phyloP scores from a whole-genome alignment of 2,113 vertebrate species.

The Anoplopoma fimbria region DNA sequence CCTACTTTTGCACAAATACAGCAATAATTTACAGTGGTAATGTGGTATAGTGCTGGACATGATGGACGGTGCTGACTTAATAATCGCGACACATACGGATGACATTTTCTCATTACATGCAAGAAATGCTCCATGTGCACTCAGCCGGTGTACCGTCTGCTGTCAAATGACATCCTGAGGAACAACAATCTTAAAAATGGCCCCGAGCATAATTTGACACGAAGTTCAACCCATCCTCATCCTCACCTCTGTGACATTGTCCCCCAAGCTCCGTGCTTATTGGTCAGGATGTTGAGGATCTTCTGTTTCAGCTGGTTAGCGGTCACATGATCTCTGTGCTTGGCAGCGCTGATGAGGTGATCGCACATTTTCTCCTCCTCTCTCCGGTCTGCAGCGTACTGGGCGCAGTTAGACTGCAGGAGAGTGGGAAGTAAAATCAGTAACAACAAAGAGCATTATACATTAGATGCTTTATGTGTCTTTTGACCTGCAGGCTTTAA shows the following conservation, averaged over 20 bases:
- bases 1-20: neutral
- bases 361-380: slow-evolving; percentile 99
- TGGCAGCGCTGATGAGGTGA: slow-evolving; percentile 98
- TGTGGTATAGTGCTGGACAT: neutral
- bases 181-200: slow-evolving; percentile 8
- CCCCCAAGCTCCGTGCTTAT: slow-evolving; percentile 99
- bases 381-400: slow-evolving; percentile 95
- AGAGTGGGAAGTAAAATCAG: neutral
- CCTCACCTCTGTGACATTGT: slow-evolving; percentile 93
- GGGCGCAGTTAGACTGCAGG: slow-evolving; percentile 94
- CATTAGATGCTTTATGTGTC: neutral
- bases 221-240: neutral
- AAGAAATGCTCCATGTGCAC: neutral
- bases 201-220: neutral
- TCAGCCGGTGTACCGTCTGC: neutral
- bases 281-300: slow-evolving; percentile 98
- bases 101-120: neutral
- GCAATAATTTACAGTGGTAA: neutral
- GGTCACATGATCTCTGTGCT: slow-evolving; percentile 97
- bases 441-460: neutral
- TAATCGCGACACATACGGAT: neutral
- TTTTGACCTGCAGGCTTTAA: neutral
- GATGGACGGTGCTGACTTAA: neutral
- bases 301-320: slow-evolving; percentile 99
- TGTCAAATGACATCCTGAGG: slow-evolving; percentile 1